Percentiles rank a stretch among this genome's conserved stretches.
phyloP scores from a whole-genome alignment of 2,113 vertebrate species.

The Craseonycteris thonglongyai region DNA sequence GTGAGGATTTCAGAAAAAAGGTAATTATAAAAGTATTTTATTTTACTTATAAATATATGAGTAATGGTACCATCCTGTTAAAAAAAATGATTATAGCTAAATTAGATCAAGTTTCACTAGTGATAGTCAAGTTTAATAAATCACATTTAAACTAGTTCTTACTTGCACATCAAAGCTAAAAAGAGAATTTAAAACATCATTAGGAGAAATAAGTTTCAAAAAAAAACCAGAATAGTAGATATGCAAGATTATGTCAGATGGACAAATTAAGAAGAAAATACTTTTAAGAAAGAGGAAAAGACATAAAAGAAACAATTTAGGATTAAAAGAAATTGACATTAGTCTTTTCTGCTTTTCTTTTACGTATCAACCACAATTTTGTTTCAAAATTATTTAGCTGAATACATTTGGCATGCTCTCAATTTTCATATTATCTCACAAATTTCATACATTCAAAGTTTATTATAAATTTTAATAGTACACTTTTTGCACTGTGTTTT shows the following conservation, averaged over 20 bases:
- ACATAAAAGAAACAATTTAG: background rate
- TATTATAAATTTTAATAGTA: background rate
- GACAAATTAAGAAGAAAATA: background rate
- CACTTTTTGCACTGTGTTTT: background rate
- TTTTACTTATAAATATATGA: background rate
- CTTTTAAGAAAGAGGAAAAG: background rate
- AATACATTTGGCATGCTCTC: background rate
- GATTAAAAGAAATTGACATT: background rate
- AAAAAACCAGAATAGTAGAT: background rate
- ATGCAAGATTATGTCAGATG: background rate
- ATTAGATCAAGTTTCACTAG: background rate
- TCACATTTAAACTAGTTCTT: background rate
- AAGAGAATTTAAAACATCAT: background rate
- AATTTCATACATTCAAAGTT: background rate
- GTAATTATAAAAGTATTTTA: background rate
- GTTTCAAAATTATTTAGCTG: background rate
- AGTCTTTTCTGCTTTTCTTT: background rate
- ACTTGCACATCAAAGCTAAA: slow-evolving; percentile 32
- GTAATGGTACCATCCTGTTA: background rate
- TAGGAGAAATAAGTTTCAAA: background rate
- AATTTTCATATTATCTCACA: background rate
- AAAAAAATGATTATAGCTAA: background rate
- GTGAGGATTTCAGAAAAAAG: background rate
- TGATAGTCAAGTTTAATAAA: background rate
- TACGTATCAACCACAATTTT: background rate